Evolutionary conservation across 2,888 invertebrate species (phyloP).

Genomic region (Thalpophila matura): DNA sequence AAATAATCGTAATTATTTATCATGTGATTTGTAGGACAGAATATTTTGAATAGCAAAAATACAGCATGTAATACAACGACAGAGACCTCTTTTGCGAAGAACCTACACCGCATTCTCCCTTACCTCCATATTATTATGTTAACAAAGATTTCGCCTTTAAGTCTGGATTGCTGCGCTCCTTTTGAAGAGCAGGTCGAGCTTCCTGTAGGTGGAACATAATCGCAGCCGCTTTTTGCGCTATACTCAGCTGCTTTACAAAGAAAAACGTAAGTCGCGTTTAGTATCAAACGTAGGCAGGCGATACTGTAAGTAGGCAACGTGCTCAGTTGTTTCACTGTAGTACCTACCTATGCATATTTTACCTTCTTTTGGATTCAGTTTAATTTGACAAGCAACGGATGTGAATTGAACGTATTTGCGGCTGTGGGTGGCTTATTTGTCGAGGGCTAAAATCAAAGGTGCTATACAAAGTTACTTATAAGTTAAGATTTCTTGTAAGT

Average conservation of each 20-base stretch:
- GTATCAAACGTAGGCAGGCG: constrained; percentile 64
- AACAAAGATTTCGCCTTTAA: constrained; percentile 67
- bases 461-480: too few species aligned
- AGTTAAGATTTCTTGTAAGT: too few species aligned
- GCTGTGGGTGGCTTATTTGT: constrained; percentile 23
- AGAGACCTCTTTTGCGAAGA: constrained; percentile 35
- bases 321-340: constrained; percentile 27
- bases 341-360: constrained; percentile 29
- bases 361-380: constrained; percentile 28
- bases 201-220: constrained; percentile 72
- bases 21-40: too few species aligned
- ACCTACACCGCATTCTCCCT: constrained; percentile 28
- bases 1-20: too few species aligned
- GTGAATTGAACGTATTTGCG: constrained; percentile 28
- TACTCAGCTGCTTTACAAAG: constrained; percentile 65
- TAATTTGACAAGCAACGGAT: constrained; percentile 27
- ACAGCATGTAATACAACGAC: constrained; percentile 17
- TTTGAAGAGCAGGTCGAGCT: constrained; percentile 70
- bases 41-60: too few species aligned
- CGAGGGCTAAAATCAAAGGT: too few species aligned
- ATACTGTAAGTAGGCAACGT: constrained; percentile 32
- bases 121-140: constrained; percentile 60
- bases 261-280: constrained; percentile 62
- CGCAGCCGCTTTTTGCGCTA: constrained; percentile 69
- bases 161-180: constrained; percentile 70